These are phyloP conservation scores for Catamblyrhynchus diadema DNA, from an alignment of 2,797 vertebrate genomes.

Conservation along the genomic window DNA sequence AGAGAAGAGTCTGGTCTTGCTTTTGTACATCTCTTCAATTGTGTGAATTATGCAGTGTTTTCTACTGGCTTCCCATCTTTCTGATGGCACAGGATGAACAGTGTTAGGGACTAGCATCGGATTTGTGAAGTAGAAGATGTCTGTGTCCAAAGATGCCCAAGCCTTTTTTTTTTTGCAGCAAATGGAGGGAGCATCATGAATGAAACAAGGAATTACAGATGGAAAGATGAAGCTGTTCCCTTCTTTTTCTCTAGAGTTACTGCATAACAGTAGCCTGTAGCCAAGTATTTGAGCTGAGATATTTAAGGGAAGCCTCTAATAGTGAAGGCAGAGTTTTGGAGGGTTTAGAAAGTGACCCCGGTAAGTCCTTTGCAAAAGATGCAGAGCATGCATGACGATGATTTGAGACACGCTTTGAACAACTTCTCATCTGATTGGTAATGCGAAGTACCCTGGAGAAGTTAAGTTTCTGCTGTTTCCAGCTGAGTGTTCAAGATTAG, in stretches of 20 bases:
- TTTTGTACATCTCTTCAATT: background rate
- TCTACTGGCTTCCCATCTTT: background rate
- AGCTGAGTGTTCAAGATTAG: background rate
- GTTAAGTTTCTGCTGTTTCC: background rate
- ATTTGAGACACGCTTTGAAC: background rate
- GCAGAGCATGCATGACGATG: fast-evolving
- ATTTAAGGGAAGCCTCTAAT: background rate
- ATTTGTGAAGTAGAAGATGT: background rate
- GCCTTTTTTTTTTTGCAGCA: background rate
- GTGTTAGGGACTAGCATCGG: background rate
- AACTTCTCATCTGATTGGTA: background rate
- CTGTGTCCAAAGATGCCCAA: background rate
- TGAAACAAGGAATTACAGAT: background rate
- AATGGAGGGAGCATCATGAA: background rate
- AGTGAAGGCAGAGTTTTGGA: background rate
- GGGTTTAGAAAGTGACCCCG: background rate
- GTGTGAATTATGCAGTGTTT: background rate
- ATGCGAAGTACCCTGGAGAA: background rate
- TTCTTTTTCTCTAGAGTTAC: background rate
- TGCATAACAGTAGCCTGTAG: background rate
- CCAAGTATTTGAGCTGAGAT: background rate
- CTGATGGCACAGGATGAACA: background rate
- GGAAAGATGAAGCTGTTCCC: background rate
- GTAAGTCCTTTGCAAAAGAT: background rate
- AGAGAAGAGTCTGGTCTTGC: background rate